Evolutionary conservation across 1,140 invertebrate genomes (phyloP).

Genomic region (Paraescarpia echinospica): DNA sequence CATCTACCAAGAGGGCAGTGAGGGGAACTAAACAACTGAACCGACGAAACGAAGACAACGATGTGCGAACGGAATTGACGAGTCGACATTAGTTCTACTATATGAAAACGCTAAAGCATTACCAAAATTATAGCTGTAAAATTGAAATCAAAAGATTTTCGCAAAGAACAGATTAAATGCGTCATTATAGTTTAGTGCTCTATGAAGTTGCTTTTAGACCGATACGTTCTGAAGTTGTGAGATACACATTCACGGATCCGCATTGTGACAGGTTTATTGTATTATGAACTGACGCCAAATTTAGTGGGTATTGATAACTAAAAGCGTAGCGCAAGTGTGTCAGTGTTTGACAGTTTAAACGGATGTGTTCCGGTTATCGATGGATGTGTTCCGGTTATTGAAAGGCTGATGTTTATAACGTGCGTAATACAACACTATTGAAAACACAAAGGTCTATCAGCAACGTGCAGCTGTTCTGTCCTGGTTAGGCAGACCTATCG

Average conservation of each 20-base stretch:
- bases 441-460: neutral
- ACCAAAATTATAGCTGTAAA: neutral
- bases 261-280: neutral
- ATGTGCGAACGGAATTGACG: neutral
- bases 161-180: neutral
- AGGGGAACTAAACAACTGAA: too few relatives aligned
- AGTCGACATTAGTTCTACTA: neutral
- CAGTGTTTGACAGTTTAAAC: too few relatives aligned
- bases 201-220: neutral
- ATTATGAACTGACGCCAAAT: neutral
- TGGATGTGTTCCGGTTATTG: neutral
- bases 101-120: neutral
- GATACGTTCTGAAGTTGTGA: neutral
- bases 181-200: neutral
- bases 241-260: neutral
- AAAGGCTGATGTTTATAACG: neutral
- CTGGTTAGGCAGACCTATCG: neutral
- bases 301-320: neutral
- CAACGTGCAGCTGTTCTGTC: neutral
- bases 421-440: neutral
- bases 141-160: neutral
- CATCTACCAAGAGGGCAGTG: neutral
- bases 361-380: neutral
- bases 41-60: neutral
- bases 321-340: neutral